phyloP scores from a whole-genome alignment of 2,888 invertebrate species.

The Fragum fragum region DNA sequence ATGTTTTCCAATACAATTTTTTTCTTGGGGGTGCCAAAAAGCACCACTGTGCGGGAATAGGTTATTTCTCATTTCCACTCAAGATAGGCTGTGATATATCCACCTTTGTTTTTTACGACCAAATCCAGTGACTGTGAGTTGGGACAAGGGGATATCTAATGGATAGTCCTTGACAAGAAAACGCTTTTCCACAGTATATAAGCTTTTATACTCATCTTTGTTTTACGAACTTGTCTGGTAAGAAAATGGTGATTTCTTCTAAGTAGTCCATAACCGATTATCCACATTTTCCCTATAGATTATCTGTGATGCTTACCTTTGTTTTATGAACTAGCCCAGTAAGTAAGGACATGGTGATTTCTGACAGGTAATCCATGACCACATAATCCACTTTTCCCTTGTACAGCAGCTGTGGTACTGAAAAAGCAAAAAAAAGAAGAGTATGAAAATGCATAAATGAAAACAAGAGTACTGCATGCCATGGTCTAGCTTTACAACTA shows the following conservation, averaged over 20 bases:
- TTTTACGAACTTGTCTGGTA: constrained; percentile 87
- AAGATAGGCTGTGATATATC: too few relatives aligned
- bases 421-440: not conserved
- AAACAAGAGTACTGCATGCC: too few relatives aligned
- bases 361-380: constrained; percentile 88
- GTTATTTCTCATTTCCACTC: too few relatives aligned
- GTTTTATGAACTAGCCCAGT: constrained; percentile 87
- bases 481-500: too few relatives aligned
- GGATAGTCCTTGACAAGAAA: constrained; percentile 88
- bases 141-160: constrained; percentile 88
- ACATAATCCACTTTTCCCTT: constrained; percentile 87
- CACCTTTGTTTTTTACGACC: too few relatives aligned
- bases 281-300: constrained; percentile 87
- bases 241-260: constrained; percentile 89
- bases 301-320: constrained; percentile 87
- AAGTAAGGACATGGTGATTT: constrained; percentile 88
- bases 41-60: too few relatives aligned
- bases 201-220: constrained; percentile 86
- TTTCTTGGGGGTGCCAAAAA: too few relatives aligned
- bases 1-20: too few relatives aligned
- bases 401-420: constrained; percentile 88
- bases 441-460: too few relatives aligned
- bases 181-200: constrained; percentile 86
- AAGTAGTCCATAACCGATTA: constrained; percentile 88
- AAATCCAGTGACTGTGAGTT: too few relatives aligned